Evolutionary conservation across 1,140 invertebrate species (phyloP).

Genomic region (Lasioglossum albipes): DNA sequence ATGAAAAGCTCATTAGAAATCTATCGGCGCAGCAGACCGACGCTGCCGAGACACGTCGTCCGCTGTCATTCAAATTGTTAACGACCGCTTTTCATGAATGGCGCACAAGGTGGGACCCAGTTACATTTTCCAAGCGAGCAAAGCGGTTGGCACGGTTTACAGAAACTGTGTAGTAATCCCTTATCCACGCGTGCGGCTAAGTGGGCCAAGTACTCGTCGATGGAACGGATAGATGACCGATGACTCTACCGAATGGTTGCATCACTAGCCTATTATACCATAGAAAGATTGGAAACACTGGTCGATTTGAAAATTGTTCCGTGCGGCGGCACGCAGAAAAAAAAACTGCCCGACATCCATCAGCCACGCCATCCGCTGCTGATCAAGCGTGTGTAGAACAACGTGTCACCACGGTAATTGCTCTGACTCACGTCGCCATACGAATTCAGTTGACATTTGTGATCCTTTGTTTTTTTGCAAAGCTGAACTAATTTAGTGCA

Average conservation of each 20-base stretch:
- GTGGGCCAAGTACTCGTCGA: constrained; percentile 77
- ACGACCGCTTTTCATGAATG: constrained; percentile 29
- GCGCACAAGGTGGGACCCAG: constrained; percentile 45
- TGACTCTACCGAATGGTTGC: constrained; percentile 70
- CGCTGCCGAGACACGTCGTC: neutral
- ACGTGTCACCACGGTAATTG: neutral
- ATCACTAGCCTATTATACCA: constrained; percentile 51
- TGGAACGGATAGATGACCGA: constrained; percentile 67
- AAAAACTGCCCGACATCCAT: constrained; percentile 3
- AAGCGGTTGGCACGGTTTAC: constrained; percentile 66
- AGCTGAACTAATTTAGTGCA: neutral
- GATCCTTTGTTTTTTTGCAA: no score
- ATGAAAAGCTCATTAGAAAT: constrained; percentile 12
- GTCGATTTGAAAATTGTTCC: neutral
- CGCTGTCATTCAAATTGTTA: constrained; percentile 53
- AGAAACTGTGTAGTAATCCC: constrained; percentile 68
- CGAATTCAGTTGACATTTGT: neutral
- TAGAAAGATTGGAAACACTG: constrained; percentile 9
- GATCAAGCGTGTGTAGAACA: neutral
- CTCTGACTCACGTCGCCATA: neutral
- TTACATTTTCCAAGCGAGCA: constrained; percentile 50
- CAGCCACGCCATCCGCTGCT: neutral
- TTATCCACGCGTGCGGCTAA: constrained; percentile 64
- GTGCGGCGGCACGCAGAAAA: neutral
- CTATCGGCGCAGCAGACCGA: neutral